Evolutionary conservation across 2,797 vertebrate genomes (phyloP).

Genomic region (Pteropus rufus): DNA sequence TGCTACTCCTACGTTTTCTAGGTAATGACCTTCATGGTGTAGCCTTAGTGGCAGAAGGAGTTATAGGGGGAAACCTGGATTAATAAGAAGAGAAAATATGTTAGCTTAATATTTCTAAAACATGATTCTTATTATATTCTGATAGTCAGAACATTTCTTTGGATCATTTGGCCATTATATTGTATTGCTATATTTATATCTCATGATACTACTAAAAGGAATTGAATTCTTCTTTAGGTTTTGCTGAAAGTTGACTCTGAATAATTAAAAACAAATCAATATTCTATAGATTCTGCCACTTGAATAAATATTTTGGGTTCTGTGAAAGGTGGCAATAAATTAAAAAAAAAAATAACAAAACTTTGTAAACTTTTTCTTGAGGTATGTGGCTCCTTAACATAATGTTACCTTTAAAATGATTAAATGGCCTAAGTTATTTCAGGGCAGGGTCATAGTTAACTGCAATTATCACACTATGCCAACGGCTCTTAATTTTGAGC

Average conservation of each 20-base stretch:
- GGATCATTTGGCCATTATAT: background rate
- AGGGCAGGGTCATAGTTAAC: background rate
- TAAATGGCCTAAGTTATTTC: background rate
- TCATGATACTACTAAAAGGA: background rate
- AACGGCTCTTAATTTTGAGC: background rate
- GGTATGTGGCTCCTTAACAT: background rate
- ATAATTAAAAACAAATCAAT: background rate
- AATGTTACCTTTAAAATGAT: background rate
- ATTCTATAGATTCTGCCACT: background rate
- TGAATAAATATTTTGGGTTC: background rate
- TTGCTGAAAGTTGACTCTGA: constrained; percentile 11
- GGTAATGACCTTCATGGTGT: background rate
- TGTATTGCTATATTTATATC: background rate
- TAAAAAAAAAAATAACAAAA: background rate
- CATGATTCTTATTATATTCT: background rate
- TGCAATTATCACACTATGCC: background rate
- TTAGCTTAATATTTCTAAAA: background rate
- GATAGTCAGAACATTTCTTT: background rate
- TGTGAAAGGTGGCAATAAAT: background rate
- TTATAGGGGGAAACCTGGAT: background rate
- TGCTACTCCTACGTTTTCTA: background rate
- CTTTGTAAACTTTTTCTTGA: background rate
- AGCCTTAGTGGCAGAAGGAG: background rate
- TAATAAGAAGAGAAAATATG: background rate
- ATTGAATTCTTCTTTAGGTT: background rate